Conservation (phyloP, 2,888 invertebrate species). For the Ectemnius lituratus region DNA sequence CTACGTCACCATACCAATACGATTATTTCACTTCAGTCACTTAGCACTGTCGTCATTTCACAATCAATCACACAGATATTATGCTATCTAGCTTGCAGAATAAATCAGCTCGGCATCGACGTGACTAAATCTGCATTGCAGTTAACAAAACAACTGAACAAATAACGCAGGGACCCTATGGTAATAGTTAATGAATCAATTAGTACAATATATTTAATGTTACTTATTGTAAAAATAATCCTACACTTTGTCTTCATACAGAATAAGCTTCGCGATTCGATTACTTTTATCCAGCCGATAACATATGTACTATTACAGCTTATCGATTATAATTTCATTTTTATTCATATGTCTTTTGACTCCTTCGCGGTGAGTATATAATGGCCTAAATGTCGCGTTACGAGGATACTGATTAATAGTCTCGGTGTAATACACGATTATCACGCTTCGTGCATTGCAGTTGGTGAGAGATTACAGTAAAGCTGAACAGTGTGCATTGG, state of each 20-base stretch:
- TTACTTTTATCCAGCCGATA: slow-evolving; percentile 20
- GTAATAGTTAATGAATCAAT: slow-evolving; percentile 37
- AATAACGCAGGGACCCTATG: slow-evolving; percentile 42
- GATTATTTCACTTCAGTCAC: slow-evolving; percentile 9
- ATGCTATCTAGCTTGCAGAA: slow-evolving; percentile 37
- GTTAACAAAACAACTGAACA: slow-evolving; percentile 56
- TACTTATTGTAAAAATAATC: slow-evolving; percentile 45
- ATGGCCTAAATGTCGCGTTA: slow-evolving; percentile 42
- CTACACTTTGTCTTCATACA: slow-evolving; percentile 33
- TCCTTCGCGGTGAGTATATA: slow-evolving; percentile 39
- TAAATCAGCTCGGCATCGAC: slow-evolving; percentile 48
- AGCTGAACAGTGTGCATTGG: slow-evolving; percentile 12
- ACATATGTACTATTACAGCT: slow-evolving; percentile 32
- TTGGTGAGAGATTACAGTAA: slow-evolving; percentile 3
- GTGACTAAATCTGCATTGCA: slow-evolving; percentile 55
- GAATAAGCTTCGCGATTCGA: slow-evolving; percentile 38
- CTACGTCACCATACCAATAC: slow-evolving; percentile 15
- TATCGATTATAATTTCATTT: slow-evolving; percentile 43
- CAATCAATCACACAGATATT: slow-evolving; percentile 28
- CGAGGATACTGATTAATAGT: slow-evolving; percentile 43
- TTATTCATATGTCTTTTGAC: slow-evolving; percentile 46
- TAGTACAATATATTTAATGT: slow-evolving; percentile 33
- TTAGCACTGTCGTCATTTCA: slow-evolving; percentile 19
- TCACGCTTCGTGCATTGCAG: slow-evolving; percentile 43
- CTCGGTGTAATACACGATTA: slow-evolving; percentile 32